Evolutionary conservation across 2,797 vertebrate species (phyloP).

Genomic region (Atherinosoma microstoma): DNA sequence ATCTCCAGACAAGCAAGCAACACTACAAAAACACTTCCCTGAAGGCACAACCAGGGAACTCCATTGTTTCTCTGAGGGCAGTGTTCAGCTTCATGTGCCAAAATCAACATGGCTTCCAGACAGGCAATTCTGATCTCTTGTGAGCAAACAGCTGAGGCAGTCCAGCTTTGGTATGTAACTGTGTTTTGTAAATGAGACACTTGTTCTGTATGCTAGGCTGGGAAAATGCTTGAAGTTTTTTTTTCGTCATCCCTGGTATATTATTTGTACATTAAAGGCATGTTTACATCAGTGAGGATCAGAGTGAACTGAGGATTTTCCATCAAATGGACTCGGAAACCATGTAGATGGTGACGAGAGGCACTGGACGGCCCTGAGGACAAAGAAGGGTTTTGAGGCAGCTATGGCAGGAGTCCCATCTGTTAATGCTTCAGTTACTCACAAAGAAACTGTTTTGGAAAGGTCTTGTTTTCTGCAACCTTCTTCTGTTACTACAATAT

Average conservation of each 20-base stretch:
- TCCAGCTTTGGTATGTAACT: conserved; percentile 74
- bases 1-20: conserved; percentile 69
- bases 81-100: conserved; percentile 78
- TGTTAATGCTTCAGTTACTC: conserved; percentile 12
- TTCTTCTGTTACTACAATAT: conserved; percentile 18
- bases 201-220: conserved; percentile 31
- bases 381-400: conserved; percentile 44
- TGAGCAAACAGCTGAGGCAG: conserved; percentile 51
- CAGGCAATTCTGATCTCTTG: conserved; percentile 48
- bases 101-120: conserved; percentile 78
- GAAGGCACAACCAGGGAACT: conserved; percentile 80
- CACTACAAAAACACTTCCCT: conserved; percentile 67
- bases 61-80: conserved; percentile 74
- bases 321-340: conserved; percentile 49
- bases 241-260: conserved; percentile 34
- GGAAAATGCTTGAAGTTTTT: conserved; percentile 45
- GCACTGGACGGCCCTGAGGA: conserved; percentile 80
- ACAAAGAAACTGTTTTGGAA: conserved; percentile 10
- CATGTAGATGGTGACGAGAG: conserved; percentile 54
- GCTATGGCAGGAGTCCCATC: conserved; percentile 34
- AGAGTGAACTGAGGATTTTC: conserved; percentile 47
- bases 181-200: conserved; percentile 46
- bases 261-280: conserved; percentile 56
- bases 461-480: conserved; percentile 17
- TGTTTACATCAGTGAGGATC: conserved; percentile 47